Base-by-base conservation (phyloP, 1,140 invertebrate genomes). In the Trichonephila clavipes region DNA sequence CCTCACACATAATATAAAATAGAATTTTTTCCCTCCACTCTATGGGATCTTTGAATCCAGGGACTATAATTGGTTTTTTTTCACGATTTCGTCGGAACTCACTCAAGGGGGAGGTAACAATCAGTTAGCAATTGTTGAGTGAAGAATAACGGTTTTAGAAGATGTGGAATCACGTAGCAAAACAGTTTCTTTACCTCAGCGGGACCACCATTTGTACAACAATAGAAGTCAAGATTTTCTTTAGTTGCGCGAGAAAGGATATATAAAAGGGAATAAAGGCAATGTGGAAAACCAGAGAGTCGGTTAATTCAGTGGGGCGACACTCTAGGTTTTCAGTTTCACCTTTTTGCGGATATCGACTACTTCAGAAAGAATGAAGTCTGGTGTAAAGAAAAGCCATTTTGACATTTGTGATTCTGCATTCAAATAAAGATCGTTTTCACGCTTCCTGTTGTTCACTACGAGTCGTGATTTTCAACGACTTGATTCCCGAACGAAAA, bases 351-450 rank as follows among this genome's bases (percentile, higher is more conserved):
- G 88, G 88, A 28, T 89, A 72, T 89, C 88, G 66, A n/a, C 69
- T 89, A 34, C 34, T 34, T 28, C 7, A 62, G 21, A 61, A 87
- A 87, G 83, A 61, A 34, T 59, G 83, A 16, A 28, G 51, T 12
- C 59, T 14, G n/a, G 28, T 59, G 28, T 61, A 72, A 89, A 89
- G n/a, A 24, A n/a, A 89, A 21, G 51, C 66, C 34, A 89, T n/a
- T 66, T 66, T 89, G 88, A 89, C 88, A 89, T 66, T 44, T 44
- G 66, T 51, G 62, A 89, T 89, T 89, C 88, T 89, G 88, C 51
- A 77, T 89, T 89, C 77, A 34, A 40, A 58, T 89, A 89, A 89
- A 77, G 88, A 89, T 89, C 88, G n/a, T 77, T 89, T 89, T 89
- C 88, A 66, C 88, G 77, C 88, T 89, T 89, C 88, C 88, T 89